Percentiles rank a stretch among this genome's conserved stretches.
Evolutionary conservation across 2,797 vertebrate genomes (phyloP).

Genomic region (Hemitrygon akajei): DNA sequence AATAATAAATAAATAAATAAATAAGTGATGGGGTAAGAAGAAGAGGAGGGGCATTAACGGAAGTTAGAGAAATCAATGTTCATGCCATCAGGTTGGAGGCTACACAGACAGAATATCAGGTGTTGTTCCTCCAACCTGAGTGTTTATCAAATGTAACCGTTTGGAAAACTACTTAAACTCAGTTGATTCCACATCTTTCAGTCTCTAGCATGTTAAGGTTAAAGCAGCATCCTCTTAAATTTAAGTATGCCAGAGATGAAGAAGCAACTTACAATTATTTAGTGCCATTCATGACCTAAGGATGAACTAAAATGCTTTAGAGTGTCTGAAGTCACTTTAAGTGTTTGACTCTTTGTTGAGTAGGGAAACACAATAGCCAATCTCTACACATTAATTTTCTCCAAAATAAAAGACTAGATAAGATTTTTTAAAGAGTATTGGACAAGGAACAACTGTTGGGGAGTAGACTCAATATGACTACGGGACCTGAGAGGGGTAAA

Average conservation of each 20-base stretch:
- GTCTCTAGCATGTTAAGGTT: background rate
- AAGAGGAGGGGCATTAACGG: too few species aligned
- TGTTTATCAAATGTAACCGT: background rate
- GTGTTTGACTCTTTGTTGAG: background rate
- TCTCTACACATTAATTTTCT: background rate
- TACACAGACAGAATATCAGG: too few species aligned
- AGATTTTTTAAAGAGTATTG: background rate
- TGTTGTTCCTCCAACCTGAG: too few species aligned
- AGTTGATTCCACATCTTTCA: background rate
- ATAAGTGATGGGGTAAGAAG: too few species aligned
- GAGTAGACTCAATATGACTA: background rate
- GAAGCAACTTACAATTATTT: background rate
- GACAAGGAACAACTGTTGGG: background rate
- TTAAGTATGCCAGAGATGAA: background rate
- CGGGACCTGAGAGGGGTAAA: background rate
- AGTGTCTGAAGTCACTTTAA: background rate
- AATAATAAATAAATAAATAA: too few species aligned
- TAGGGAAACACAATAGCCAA: background rate
- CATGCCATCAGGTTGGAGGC: too few species aligned
- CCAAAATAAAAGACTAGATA: background rate
- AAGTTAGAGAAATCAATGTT: too few species aligned
- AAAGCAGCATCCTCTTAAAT: background rate
- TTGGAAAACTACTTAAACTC: background rate
- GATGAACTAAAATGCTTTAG: background rate
- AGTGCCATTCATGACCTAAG: background rate